These are phyloP conservation scores for Nemopilema nomurai DNA, from an alignment of 30 jellyfish, hydroid and myxozoan species.

Conservation along the genomic window DNA sequence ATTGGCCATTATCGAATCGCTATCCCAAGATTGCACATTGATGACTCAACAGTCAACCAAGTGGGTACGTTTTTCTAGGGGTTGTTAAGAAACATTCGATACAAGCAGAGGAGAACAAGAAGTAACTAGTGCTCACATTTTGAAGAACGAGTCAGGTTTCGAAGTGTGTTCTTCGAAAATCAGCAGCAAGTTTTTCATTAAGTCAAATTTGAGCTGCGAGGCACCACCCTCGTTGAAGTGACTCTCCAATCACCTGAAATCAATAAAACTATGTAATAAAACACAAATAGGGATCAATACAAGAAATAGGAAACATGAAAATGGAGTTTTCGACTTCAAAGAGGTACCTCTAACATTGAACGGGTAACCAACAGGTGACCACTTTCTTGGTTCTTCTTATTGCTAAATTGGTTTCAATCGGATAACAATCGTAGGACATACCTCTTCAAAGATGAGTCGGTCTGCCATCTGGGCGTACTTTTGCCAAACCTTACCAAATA, in stretches of 20 bases:
- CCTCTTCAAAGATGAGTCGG: slow-evolving; percentile 47
- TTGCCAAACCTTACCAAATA: slow-evolving; percentile 68
- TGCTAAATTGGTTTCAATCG: neutral
- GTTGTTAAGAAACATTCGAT: too few relatives aligned
- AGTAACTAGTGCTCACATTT: slow-evolving; percentile 44
- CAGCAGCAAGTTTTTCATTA: slow-evolving; percentile 66
- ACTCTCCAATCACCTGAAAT: slow-evolving; percentile 71
- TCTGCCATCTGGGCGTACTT: slow-evolving; percentile 53
- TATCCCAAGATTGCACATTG: too few relatives aligned
- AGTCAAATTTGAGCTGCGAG: slow-evolving; percentile 72
- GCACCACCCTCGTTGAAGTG: slow-evolving; percentile 97
- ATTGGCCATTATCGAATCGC: too few relatives aligned
- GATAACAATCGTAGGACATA: neutral
- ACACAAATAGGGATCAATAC: neutral
- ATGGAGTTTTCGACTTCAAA: neutral
- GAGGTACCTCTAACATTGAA: neutral
- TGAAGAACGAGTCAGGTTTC: slow-evolving; percentile 70
- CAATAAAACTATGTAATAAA: neutral
- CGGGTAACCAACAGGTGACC: too few relatives aligned
- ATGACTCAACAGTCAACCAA: too few relatives aligned
- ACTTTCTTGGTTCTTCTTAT: too few relatives aligned
- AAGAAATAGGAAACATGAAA: neutral
- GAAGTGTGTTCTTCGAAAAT: slow-evolving; percentile 68
- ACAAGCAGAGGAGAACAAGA: neutral
- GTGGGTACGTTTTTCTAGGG: neutral